Conservation (phyloP, 1,140 invertebrate species). For the Bombyx mori region DNA sequence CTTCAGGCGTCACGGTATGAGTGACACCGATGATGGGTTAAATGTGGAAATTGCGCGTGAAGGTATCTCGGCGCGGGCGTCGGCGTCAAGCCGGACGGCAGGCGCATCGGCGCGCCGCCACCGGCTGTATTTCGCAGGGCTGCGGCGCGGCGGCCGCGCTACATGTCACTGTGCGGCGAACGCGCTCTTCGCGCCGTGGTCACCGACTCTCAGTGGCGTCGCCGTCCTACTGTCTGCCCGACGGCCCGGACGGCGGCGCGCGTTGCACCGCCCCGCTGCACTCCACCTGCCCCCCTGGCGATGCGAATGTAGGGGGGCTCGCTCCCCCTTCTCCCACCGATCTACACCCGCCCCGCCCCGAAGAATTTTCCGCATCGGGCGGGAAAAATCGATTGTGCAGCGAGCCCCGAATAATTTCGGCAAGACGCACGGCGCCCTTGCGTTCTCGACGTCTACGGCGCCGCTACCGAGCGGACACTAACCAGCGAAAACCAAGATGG, state of each 20-base stretch:
- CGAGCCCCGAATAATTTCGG: slow-evolving; percentile 66
- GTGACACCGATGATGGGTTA: slow-evolving; percentile 33
- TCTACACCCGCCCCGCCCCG: slow-evolving; percentile 54
- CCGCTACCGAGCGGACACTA: slow-evolving; percentile 11
- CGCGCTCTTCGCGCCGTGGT: slow-evolving; percentile 60
- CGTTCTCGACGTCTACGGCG: slow-evolving; percentile 34
- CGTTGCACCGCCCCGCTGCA: slow-evolving; percentile 65
- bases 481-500: slow-evolving; percentile 16
- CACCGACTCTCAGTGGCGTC: slow-evolving; percentile 64
- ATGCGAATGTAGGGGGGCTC: slow-evolving; percentile 6
- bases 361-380: slow-evolving; percentile 67
- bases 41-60: slow-evolving; percentile 27
- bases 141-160: slow-evolving; percentile 60
- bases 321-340: slow-evolving; percentile 35
- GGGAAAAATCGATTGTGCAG: slow-evolving; percentile 68
- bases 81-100: slow-evolving; percentile 46
- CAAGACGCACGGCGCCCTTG: slow-evolving; percentile 67
- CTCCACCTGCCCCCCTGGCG: slow-evolving; percentile 52
- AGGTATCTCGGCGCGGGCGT: slow-evolving; percentile 24
- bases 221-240: slow-evolving; percentile 65
- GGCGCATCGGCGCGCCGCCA: slow-evolving; percentile 61
- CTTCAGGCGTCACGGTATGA: slow-evolving; percentile 50
- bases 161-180: slow-evolving; percentile 63
- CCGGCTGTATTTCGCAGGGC: slow-evolving; percentile 54
- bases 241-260: slow-evolving; percentile 55